A percentile compares a stretch with the other conserved stretches of the same genome.
Conservation (phyloP, 2,797 vertebrate genomes). For the Linurgus olivaceus region DNA sequence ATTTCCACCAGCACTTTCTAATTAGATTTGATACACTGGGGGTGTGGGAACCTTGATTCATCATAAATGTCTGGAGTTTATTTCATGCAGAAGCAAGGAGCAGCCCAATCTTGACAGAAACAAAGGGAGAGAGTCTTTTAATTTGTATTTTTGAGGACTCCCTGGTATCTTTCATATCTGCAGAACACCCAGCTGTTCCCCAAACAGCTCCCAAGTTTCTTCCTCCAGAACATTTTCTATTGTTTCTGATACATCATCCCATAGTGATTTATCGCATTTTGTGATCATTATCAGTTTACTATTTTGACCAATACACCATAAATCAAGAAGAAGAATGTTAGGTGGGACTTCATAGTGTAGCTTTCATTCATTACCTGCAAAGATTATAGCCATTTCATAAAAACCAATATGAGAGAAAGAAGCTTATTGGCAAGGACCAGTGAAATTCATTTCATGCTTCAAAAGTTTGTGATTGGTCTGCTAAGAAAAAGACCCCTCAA, state of each 20-base stretch:
- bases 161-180: conserved; percentile 15
- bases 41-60: conserved; percentile 25
- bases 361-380: conserved; percentile 78
- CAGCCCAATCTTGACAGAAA: conserved; percentile 23
- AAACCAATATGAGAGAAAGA: conserved; percentile 75
- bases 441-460: conserved; percentile 83
- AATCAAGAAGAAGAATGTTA: conserved; percentile 78
- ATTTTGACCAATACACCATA: conserved; percentile 74
- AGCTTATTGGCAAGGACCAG: conserved; percentile 73
- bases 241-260: conserved; percentile 57
- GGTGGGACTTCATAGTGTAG: conserved; percentile 73
- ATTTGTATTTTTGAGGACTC: conserved; percentile 25
- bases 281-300: conserved; percentile 74
- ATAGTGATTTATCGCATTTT: conserved; percentile 69
- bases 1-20: conserved; percentile 25
- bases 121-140: neutral
- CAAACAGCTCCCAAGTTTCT: conserved; percentile 24
- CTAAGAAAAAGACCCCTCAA: conserved; percentile 53
- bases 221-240: conserved; percentile 51
- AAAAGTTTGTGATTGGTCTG: conserved; percentile 77
- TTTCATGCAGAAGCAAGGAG: conserved; percentile 24
- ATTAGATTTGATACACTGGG: conserved; percentile 13
- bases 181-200: conserved; percentile 35
- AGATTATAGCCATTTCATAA: conserved; percentile 78
- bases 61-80: neutral